Evolutionary conservation across 2,113 vertebrate species (phyloP).

Genomic region (Chinchilla lanigera): DNA sequence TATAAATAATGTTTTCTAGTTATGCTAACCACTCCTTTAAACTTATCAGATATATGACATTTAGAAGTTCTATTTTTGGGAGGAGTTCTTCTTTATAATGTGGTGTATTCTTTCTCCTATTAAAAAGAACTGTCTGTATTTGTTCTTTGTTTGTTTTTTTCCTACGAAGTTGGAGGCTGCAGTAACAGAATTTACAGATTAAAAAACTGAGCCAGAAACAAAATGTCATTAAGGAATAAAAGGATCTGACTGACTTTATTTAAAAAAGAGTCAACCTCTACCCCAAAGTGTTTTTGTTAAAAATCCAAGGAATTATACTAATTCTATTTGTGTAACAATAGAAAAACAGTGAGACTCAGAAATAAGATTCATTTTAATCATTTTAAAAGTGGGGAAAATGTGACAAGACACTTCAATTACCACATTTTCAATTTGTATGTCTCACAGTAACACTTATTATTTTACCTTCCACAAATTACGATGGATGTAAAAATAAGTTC

Average conservation of each 20-base stretch:
- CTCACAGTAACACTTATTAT: not conserved
- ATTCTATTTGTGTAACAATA: not conserved
- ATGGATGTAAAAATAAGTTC: slow-evolving; percentile 8
- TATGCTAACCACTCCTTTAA: slow-evolving; percentile 21
- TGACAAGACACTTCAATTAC: not conserved
- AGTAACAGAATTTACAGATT: not conserved
- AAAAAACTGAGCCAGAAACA: not conserved
- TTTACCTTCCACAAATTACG: slow-evolving; percentile 27
- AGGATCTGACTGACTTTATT: slow-evolving; percentile 1
- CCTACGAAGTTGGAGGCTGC: not conserved
- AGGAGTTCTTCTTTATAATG: not conserved
- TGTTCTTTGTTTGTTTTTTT: not conserved
- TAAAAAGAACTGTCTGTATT: not conserved
- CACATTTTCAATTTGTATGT: not conserved
- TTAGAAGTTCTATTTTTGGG: not conserved
- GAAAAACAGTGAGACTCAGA: not conserved
- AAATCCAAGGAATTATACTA: slow-evolving; percentile 29
- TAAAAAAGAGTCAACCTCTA: slow-evolving; percentile 10
- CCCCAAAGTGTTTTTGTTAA: slow-evolving; percentile 56
- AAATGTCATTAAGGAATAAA: not conserved
- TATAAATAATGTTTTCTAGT: slow-evolving; percentile 57
- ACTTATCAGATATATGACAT: not conserved
- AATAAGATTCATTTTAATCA: not conserved
- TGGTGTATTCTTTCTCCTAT: not conserved
- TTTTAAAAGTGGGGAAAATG: not conserved